Evolutionary conservation across 1,140 invertebrate species (phyloP).

Genomic region (Hylaeus anthracinus): DNA sequence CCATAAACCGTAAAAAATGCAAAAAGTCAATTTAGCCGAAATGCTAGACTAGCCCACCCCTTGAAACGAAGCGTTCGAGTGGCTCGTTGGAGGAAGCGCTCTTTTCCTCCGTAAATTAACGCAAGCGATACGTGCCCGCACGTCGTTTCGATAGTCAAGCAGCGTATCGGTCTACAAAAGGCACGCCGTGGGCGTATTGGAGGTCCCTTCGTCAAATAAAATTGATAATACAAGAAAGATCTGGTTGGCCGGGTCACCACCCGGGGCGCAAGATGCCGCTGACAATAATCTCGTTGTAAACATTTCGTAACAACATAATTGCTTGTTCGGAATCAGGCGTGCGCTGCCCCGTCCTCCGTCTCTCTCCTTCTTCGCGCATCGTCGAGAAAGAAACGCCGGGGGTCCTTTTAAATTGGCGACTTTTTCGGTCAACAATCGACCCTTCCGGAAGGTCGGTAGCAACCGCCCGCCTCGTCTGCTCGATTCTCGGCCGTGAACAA

Average conservation of each 20-base stretch:
- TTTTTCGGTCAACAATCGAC: conserved; percentile 82
- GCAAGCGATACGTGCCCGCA: conserved; percentile 27
- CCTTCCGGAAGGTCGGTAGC: conserved; percentile 77
- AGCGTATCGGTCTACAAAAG: conserved; percentile 60
- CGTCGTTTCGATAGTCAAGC: not conserved
- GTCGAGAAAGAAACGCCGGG: conserved; percentile 74
- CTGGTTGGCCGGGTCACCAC: conserved; percentile 60
- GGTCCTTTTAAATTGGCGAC: conserved; percentile 82
- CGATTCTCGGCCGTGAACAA: conserved; percentile 68
- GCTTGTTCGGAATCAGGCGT: conserved; percentile 74
- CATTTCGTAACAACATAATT: conserved; percentile 81
- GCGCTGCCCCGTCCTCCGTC: conserved; percentile 12
- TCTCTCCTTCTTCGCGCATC: conserved; percentile 38
- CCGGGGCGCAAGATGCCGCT: conserved; percentile 78
- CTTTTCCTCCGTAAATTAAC: not conserved
- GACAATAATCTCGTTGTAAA: conserved; percentile 81
- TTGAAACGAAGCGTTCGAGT: conserved; percentile 14
- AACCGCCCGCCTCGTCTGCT: conserved; percentile 66
- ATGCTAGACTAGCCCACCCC: too few relatives aligned
- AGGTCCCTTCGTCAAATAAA: conserved; percentile 71
- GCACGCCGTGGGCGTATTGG: conserved; percentile 53
- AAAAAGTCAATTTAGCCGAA: too few relatives aligned
- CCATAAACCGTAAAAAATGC: too few relatives aligned
- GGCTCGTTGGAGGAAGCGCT: too few relatives aligned
- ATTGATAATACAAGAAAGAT: conserved; percentile 74